Conservation (phyloP, 1,140 invertebrate genomes). For the Drosophila azteca region DNA sequence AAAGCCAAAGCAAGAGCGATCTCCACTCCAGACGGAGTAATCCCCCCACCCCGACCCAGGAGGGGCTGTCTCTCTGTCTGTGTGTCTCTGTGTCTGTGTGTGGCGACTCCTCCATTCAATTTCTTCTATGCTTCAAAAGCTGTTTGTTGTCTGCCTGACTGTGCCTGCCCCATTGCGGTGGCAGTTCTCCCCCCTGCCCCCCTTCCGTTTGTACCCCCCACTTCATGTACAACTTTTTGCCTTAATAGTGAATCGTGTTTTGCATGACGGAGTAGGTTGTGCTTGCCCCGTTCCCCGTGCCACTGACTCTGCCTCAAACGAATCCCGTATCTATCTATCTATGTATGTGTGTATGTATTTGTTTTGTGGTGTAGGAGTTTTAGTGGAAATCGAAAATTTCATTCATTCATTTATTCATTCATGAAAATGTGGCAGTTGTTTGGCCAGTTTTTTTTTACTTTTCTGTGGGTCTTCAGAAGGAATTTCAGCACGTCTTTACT, state of each 20-base stretch:
- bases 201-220: slow-evolving; percentile 18
- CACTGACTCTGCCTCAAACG: background rate
- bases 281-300: background rate
- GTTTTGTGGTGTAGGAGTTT: slow-evolving; percentile 49
- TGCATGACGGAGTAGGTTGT: slow-evolving; percentile 77
- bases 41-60: slow-evolving; percentile 34
- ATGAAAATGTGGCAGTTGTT: slow-evolving; percentile 66
- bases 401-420: slow-evolving; percentile 63
- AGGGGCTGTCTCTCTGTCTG: background rate
- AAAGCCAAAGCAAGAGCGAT: slow-evolving; percentile 27
- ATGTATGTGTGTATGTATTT: background rate
- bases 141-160: slow-evolving; percentile 49
- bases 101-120: slow-evolving; percentile 55
- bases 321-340: background rate
- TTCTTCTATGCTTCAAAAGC: slow-evolving; percentile 61
- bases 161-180: slow-evolving; percentile 14
- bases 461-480: slow-evolving; percentile 9
- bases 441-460: slow-evolving; percentile 64
- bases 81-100: background rate
- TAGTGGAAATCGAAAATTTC: slow-evolving; percentile 62
- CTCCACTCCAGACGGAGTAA: slow-evolving; percentile 12
- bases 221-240: slow-evolving; percentile 72
- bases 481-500: slow-evolving; percentile 73
- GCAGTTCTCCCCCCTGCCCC: background rate
- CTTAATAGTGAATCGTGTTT: slow-evolving; percentile 82